Evolutionary conservation across 64 coral and sea anemone species (phyloP), one percentile per base, ranked within the genome.

Genomic region (Dendronephthya gigantea): DNA sequence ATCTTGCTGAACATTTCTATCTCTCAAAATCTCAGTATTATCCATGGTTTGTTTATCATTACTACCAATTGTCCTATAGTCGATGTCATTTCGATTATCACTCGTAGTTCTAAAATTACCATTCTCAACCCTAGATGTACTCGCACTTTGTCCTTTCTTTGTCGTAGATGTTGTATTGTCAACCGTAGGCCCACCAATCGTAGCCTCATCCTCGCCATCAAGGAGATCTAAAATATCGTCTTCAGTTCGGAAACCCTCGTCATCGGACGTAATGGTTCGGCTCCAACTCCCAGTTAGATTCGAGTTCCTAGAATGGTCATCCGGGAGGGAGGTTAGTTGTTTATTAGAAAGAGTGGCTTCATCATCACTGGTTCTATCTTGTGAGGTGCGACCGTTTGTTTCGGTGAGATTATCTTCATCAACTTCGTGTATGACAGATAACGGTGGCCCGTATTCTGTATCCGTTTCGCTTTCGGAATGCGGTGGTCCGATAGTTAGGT

Each of bases 171-270:
- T 62, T n/a, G 16, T 22, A 15, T n/a, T 12, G 4, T 62, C 55
- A 62, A 15, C 55, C 55, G 6, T 62, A 62, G 55, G 6, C 17
- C 8, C 55, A 8, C 29, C 32, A 33, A 35, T 39, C 2, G 37
- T 12, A 13, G 15, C 72, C 16, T 33, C 72, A 12, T 79, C 36
- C 15, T 79, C 29, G 2, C 36, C 72, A 39, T 79, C 72, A 17
- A 79, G 10, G 9, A 79, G 36, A 34, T 79, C 72, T 79, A 79
- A 79, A 12, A 79, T 33, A 39, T 79, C 72, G 36, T 79, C 72
- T 34, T 79, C 72, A 9, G 72, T 79, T 79, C 36, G 30, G 36
- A 79, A 79, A 36, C 72, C 72, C 22, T 79, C 72, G 72, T 79
- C 72, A 1, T 79, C 72, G 72, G 72, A 79, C 32, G 9, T 34